Base-by-base conservation (phyloP, 37 sponge, comb jelly and placozoan species). In the Tethya wilhelma region DNA sequence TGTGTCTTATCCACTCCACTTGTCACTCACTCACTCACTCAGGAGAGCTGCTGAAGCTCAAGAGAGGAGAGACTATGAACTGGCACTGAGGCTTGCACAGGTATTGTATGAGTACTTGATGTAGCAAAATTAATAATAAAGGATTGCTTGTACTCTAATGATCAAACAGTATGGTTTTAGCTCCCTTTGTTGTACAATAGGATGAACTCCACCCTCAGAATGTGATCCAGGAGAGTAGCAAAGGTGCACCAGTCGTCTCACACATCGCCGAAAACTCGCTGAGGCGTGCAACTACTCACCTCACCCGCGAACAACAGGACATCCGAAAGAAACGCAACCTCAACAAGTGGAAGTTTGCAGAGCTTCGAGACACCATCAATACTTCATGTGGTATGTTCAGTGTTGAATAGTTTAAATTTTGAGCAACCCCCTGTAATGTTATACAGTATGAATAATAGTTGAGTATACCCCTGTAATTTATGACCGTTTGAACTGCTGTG, bases 281-380 rank as follows among this genome's bases (percentile, higher is more conserved):
- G 43, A 44, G 84, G 38, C 4, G 59, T 17, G 38, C 31, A 36
- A 57, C 62, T 0, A 31, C 72, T 45, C 69, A 55, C 28, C 59
- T 69, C 37, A 82, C 66, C 25, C 38, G 64, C 64, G 86, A 86
- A 59, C 89, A 88, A 69, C 81, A 81, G 34, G 65, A 57, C 19
- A 70, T 64, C 7, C 63, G 70, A 44, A 91, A 94, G 71, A 89
- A 88, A 55, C 41, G 82, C 73, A 87, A 91, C 68, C 81, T 98
- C 44, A 90, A 76, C 59, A 91, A 89, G 29, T 94, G 93, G 96
- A 96, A 91, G 78, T 98, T 85, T 89, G 95, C 96, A 19, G 90
- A 96, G 60, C 93, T 98, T 20, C 60, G 96, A 49, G 96, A 98
- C 74, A 87, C 86, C 75, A 98, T 98, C 86, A 98, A 96, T 73